Percentiles rank a stretch among this genome's conserved stretches.
Conservation (phyloP, 2,113 vertebrate species). For the Kobus ellipsiprymnus region DNA sequence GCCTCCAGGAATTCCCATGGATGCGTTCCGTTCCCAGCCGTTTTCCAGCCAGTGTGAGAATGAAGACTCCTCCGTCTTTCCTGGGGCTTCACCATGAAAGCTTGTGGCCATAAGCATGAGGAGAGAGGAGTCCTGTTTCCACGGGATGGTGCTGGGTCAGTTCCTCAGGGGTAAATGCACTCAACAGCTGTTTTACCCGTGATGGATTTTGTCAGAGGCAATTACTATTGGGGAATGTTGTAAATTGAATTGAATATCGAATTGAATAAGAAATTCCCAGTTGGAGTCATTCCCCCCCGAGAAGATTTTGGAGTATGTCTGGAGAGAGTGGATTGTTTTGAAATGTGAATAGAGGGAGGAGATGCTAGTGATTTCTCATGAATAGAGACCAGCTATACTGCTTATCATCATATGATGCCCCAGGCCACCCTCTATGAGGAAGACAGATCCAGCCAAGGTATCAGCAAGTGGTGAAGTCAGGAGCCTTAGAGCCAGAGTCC, state of each 20-base stretch:
- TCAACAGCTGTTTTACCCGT: neutral
- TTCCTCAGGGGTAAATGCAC: neutral
- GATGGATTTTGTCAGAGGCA: neutral
- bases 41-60: neutral
- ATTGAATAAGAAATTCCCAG: too few relatives aligned
- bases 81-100: too few relatives aligned
- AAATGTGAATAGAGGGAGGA: fast-evolving
- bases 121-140: too few relatives aligned
- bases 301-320: neutral
- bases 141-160: neutral
- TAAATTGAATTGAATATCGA: neutral
- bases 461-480: fast-evolving
- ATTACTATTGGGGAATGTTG: neutral
- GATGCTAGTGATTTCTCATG: neutral
- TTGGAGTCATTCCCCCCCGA: too few relatives aligned
- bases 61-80: neutral
- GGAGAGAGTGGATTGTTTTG: neutral
- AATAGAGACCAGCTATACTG: neutral
- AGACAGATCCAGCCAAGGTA: neutral
- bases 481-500: neutral
- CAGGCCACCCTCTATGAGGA: too few relatives aligned
- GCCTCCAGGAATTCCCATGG: fast-evolving
- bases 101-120: neutral
- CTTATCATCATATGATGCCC: too few relatives aligned
- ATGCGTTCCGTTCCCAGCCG: fast-evolving